Evolutionary conservation across 2,797 vertebrate species (phyloP), one percentile per base, ranked within the genome.

Genomic region (Lates japonicus): DNA sequence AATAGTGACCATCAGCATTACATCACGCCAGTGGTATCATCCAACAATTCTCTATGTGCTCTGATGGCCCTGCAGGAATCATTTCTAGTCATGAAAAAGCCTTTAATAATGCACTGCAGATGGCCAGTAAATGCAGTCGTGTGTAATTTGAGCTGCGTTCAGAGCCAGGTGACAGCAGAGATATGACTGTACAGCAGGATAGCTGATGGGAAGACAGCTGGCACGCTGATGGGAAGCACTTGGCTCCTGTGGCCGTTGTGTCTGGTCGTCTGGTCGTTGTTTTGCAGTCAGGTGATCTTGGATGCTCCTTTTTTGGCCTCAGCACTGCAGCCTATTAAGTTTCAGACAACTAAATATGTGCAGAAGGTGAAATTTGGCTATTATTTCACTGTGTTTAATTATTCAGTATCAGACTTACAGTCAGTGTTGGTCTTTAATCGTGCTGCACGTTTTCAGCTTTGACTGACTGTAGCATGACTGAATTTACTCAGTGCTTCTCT

Each of bases 151-250:
- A 94, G 82, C 83, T 17, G 82, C 13, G 58, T 79, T 86, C 61
- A 70, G 79, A 72, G 78, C 33, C 61, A 71, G 76, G 77, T 61
- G 60, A 79, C 79, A 58, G 78, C 3, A n/a, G 52, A 81, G 87
- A 88, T 79, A 70, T 76, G 83, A 81, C 49, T 10, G 59, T 74
- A 68, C 76, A 66, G 81, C 33, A 52, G 76, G 64, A 49, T 7
- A 31, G 61, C 82, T 83, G 84, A 80, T 66, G 42, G 89, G 85
- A 90, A 86, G 86, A 70, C 86, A 90, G 85, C 85, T 87, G 90
- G 81, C 65, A 3, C 65, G 41, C 86, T 86, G 84, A 86, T 79
- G 87, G 85, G 84, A 86, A 90, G 81, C 68, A 77, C 70, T 57
- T 35, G 76, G 67, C 75, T 54, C 71, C 65, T 73, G 74, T 35